These are phyloP conservation scores for Hyalella azteca DNA, from an alignment of 2,888 invertebrate species.

Conservation along the genomic window DNA sequence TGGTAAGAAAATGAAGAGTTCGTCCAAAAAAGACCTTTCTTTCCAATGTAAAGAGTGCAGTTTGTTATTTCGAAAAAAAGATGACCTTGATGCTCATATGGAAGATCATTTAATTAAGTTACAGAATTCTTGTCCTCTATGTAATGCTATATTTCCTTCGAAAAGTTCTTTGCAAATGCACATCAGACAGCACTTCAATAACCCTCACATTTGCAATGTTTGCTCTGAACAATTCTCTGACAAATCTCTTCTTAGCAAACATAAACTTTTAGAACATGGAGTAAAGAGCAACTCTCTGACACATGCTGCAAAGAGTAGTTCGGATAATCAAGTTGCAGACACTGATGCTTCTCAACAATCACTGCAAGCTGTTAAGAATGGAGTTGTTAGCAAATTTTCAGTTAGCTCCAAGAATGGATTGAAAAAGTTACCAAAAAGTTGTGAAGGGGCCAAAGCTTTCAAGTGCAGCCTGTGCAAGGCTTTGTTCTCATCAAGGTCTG, in stretches of 20 bases:
- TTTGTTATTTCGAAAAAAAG: conserved; percentile 46
- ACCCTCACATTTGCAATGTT: conserved; percentile 47
- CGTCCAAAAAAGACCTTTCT: conserved; percentile 47
- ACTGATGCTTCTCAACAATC: no score
- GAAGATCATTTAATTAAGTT: conserved; percentile 54
- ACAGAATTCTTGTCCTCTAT: conserved; percentile 56
- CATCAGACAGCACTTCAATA: conserved; percentile 56
- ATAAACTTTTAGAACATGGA: conserved; percentile 52
- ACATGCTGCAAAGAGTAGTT: not conserved
- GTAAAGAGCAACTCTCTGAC: conserved; percentile 12
- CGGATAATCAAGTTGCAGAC: no score
- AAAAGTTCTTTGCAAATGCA: conserved; percentile 54
- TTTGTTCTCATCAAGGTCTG: conserved; percentile 46
- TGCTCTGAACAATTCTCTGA: conserved; percentile 54
- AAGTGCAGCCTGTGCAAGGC: conserved; percentile 54
- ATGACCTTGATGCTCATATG: conserved; percentile 53
- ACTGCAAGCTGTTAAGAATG: no score
- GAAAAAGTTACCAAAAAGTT: not conserved
- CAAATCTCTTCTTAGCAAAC: conserved; percentile 51
- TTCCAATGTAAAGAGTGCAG: conserved; percentile 53
- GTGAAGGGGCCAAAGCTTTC: conserved; percentile 3
- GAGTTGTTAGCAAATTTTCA: no score
- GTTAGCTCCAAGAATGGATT: not conserved
- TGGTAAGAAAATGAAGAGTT: conserved; percentile 15
- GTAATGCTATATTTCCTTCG: conserved; percentile 51